These are phyloP conservation scores for Nixonia krombeini DNA, from an alignment of 1,140 invertebrate species.

Conservation along the genomic window DNA sequence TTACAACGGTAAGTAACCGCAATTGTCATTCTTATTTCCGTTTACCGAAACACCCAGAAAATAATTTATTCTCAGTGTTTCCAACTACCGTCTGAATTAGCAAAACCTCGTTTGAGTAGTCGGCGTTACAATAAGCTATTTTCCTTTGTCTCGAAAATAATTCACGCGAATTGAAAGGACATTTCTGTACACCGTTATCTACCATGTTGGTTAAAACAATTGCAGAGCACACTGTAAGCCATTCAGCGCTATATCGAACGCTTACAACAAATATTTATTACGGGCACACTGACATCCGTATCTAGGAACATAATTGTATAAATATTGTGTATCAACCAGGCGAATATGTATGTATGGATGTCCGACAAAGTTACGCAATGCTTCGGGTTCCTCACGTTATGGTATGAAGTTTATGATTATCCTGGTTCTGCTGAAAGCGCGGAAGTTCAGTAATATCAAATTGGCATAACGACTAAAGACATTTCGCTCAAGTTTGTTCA, in stretches of 20 bases:
- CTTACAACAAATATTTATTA: constrained; percentile 32
- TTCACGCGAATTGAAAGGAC: constrained; percentile 37
- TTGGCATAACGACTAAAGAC: background rate
- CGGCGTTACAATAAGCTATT: constrained; percentile 16
- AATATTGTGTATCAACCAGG: constrained; percentile 31
- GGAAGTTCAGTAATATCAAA: background rate
- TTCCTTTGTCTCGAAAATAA: constrained; percentile 34
- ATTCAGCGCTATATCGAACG: constrained; percentile 24
- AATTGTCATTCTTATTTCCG: background rate
- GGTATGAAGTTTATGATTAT: constrained; percentile 33
- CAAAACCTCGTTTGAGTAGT: constrained; percentile 13
- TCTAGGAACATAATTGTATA: constrained; percentile 30
- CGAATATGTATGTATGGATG: constrained; percentile 14
- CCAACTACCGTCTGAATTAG: too few species aligned
- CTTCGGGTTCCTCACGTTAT: constrained; percentile 1
- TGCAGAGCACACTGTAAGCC: constrained; percentile 13
- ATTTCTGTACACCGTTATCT: constrained; percentile 31
- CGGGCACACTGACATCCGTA: constrained; percentile 20
- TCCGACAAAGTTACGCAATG: constrained; percentile 30
- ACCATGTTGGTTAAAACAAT: background rate
- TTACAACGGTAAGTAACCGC: background rate
- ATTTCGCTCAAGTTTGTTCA: background rate
- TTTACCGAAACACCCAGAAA: too few species aligned
- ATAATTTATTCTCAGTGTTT: background rate
- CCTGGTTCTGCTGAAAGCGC: constrained; percentile 3